Conservation (phyloP, 2,113 vertebrate genomes). For the Centrocercus urophasianus region DNA sequence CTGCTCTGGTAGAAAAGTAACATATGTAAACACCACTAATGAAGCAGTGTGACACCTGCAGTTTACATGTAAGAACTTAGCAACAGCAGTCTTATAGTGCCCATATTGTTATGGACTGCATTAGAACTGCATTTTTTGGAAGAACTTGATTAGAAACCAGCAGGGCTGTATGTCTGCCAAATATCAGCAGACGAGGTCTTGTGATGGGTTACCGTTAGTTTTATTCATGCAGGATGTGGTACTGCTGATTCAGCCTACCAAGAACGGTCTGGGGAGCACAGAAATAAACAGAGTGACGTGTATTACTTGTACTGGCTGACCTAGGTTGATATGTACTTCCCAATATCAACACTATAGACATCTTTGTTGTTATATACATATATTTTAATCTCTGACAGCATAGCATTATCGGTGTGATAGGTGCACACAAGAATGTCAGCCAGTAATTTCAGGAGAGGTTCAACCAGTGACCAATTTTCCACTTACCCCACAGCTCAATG, state of each 20-base stretch:
- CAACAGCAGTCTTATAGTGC: neutral
- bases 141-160: neutral
- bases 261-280: neutral
- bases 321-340: neutral
- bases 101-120: neutral
- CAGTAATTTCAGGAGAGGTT: neutral
- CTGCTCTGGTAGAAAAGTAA: neutral
- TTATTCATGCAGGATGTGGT: conserved; percentile 6
- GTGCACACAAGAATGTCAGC: neutral
- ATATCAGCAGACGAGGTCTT: neutral
- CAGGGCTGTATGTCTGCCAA: neutral
- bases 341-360: rapidly evolving
- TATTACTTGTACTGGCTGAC: neutral
- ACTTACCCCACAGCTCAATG: neutral
- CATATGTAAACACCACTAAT: rapidly evolving
- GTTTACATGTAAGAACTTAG: neutral
- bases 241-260: conserved; percentile 25
- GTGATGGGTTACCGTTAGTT: neutral
- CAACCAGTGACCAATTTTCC: neutral
- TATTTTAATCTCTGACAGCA: neutral
- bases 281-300: neutral
- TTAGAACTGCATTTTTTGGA: neutral
- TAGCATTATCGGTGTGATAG: neutral
- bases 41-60: neutral
- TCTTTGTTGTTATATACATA: neutral